Percentiles rank a stretch among this genome's conserved stretches.
Conservation (phyloP, 2,113 vertebrate genomes). For the Lagopus leucura region DNA sequence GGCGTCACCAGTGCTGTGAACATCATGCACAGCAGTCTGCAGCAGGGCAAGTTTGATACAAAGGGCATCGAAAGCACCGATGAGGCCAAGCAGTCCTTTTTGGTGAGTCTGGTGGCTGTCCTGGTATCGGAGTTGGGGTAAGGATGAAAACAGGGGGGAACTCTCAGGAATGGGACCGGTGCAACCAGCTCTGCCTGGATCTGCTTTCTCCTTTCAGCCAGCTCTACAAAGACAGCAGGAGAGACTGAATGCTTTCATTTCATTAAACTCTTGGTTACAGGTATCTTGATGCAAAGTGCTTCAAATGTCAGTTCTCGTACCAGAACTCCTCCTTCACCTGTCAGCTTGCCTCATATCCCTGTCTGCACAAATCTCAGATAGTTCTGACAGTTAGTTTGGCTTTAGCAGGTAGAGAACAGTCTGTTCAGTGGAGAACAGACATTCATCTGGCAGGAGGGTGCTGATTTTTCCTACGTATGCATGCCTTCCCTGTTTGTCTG, state of each 20-base stretch:
- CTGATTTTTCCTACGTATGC: neutral
- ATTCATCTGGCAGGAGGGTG: neutral
- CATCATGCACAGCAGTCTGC: conserved; percentile 97
- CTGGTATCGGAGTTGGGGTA: neutral
- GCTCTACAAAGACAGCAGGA: neutral
- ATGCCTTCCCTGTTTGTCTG: neutral
- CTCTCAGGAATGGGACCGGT: neutral
- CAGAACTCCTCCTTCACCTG: conserved; percentile 16
- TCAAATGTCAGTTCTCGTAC: conserved; percentile 28
- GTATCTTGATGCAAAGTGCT: conserved; percentile 15
- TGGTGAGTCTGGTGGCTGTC: conserved; percentile 79
- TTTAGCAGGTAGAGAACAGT: conserved; percentile 23
- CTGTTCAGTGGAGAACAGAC: neutral
- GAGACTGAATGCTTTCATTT: neutral
- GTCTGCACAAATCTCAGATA: neutral
- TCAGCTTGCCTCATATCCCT: conserved; percentile 47
- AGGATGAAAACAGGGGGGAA: neutral
- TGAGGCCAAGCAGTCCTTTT: conserved; percentile 92
- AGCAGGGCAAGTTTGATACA: conserved; percentile 97
- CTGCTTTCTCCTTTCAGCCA: neutral
- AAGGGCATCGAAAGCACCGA: conserved; percentile 95
- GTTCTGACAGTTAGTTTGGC: conserved; percentile 8
- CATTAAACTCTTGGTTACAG: conserved; percentile 8
- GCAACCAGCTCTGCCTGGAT: neutral
- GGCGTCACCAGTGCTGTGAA: conserved; percentile 97